Percentiles rank a stretch among this genome's conserved stretches.
Evolutionary conservation across 1,140 invertebrate genomes (phyloP).

Genomic region (Paramacrobiotus metropolitanus): DNA sequence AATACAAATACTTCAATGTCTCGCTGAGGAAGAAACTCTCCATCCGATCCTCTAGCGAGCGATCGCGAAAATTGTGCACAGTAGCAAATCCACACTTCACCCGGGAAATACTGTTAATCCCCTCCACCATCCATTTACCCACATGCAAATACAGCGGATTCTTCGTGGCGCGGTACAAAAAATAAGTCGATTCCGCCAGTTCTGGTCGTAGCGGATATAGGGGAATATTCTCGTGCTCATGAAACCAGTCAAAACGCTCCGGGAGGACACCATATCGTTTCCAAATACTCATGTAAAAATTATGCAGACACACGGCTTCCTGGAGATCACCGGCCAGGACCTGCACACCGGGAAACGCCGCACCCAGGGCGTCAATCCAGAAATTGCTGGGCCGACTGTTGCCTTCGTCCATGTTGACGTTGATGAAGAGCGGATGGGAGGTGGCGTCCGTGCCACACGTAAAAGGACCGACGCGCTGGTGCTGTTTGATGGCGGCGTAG

Average conservation of each 20-base stretch:
- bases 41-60: constrained; percentile 88
- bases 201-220: constrained; percentile 45
- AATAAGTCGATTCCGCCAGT: constrained; percentile 41
- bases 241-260: constrained; percentile 42
- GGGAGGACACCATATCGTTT: constrained; percentile 36
- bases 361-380: constrained; percentile 43
- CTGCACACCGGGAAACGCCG: constrained; percentile 37
- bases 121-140: constrained; percentile 35
- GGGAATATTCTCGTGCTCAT: constrained; percentile 32
- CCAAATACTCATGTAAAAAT: constrained; percentile 41
- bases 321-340: constrained; percentile 41
- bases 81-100: constrained; percentile 42
- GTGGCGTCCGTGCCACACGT: constrained; percentile 35
- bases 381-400: constrained; percentile 32
- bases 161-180: constrained; percentile 41
- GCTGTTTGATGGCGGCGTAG: constrained; percentile 32
- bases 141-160: constrained; percentile 48
- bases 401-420: constrained; percentile 43
- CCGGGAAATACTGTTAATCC: constrained; percentile 33
- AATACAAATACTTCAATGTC: constrained; percentile 90
- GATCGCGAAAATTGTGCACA: constrained; percentile 57
- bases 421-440: constrained; percentile 40
- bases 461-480: constrained; percentile 20
- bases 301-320: constrained; percentile 44
- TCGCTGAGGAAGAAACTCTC: constrained; percentile 96